Evolutionary conservation across 2,797 vertebrate genomes (phyloP).

Genomic region (Dallia pectoralis): DNA sequence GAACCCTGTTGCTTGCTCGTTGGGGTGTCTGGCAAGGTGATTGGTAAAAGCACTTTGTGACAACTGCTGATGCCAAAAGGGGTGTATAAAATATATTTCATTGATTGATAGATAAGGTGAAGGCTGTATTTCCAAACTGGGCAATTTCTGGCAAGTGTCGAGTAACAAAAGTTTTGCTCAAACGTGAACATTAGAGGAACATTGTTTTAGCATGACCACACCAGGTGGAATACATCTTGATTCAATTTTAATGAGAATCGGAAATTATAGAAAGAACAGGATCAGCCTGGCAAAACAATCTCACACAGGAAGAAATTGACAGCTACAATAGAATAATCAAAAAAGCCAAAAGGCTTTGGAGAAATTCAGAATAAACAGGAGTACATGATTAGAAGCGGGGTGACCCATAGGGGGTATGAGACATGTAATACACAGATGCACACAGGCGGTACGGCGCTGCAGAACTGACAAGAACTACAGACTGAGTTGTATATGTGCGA

Average conservation of each 20-base stretch:
- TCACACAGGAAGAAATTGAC: not conserved
- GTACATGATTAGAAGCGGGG: conserved; percentile 22
- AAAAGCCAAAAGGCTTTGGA: conserved; percentile 30
- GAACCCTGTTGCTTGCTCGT: no score
- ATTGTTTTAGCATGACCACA: conserved; percentile 34
- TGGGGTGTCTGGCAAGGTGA: no score
- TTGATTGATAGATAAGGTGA: conserved; percentile 28
- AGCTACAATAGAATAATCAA: not conserved
- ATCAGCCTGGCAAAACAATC: not conserved
- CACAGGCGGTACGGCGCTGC: not conserved
- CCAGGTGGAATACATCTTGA: conserved; percentile 13
- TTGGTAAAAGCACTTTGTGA: no score
- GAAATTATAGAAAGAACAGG: not conserved
- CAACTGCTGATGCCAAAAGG: no score
- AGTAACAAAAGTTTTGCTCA: not conserved
- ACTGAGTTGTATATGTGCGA: not conserved
- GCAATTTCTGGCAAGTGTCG: not conserved
- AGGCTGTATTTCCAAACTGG: conserved; percentile 11
- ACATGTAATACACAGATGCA: not conserved
- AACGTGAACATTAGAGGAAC: conserved; percentile 31
- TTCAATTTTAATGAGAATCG: not conserved
- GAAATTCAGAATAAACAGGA: conserved; percentile 20
- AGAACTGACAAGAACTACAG: not conserved
- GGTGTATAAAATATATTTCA: no score
- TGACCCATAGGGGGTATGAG: not conserved